Percentiles rank a stretch among this genome's conserved stretches.
Conservation (phyloP, 1,140 invertebrate species). For the Helicoverpa armigera region DNA sequence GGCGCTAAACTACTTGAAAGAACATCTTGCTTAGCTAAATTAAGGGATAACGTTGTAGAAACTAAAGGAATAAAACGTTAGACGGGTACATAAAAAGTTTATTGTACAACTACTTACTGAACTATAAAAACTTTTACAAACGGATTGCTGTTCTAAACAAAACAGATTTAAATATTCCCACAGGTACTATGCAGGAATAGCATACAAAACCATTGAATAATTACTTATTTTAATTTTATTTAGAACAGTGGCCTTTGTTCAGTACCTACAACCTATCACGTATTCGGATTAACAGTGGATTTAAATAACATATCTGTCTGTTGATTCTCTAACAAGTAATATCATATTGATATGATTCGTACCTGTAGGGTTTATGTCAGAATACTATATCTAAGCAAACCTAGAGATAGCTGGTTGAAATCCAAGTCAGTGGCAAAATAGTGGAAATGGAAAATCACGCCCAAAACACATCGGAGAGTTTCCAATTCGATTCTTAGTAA, state of each 20-base stretch:
- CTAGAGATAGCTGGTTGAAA: too few species aligned
- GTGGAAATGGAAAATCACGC: background rate
- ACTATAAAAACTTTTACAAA: background rate
- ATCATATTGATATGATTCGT: too few species aligned
- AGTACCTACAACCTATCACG: background rate
- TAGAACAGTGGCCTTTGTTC: conserved; percentile 11
- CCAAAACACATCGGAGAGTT: too few species aligned
- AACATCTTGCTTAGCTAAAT: background rate
- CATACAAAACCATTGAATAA: background rate
- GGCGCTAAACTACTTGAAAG: background rate
- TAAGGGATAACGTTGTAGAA: background rate
- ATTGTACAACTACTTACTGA: background rate
- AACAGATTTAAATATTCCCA: background rate
- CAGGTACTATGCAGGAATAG: background rate
- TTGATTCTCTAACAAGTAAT: too few species aligned
- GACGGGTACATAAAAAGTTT: background rate
- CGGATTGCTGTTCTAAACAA: background rate
- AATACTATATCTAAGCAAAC: too few species aligned
- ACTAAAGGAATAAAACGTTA: background rate
- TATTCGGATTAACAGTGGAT: background rate
- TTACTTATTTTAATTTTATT: background rate
- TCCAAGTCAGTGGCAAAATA: background rate
- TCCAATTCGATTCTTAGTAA: background rate
- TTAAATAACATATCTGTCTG: too few species aligned
- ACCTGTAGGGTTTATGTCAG: too few species aligned